A percentile compares a stretch with the other conserved stretches of the same genome.
These are phyloP conservation scores for Oxygymnocypris stewartii DNA, from an alignment of 2,113 vertebrate genomes.

Conservation along the genomic window DNA sequence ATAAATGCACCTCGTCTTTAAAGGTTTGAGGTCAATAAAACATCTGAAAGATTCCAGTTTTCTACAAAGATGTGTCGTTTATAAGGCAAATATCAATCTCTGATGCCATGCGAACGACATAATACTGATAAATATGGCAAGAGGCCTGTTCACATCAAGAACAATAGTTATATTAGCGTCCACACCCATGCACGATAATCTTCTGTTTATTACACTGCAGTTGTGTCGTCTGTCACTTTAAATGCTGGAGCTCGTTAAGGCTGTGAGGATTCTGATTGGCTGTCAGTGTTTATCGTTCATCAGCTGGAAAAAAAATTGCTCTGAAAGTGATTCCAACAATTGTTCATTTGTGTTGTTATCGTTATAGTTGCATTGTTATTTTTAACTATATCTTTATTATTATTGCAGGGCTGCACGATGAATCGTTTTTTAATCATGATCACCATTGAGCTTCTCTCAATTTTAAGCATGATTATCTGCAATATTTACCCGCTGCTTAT, in stretches of 20 bases:
- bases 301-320: background rate
- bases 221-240: background rate
- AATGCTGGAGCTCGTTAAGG: background rate
- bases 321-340: background rate
- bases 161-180: background rate
- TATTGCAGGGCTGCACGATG: background rate
- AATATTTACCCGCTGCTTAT: too few relatives aligned
- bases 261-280: background rate
- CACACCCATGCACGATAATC: too few relatives aligned
- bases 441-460: too few relatives aligned
- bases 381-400: background rate
- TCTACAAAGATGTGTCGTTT: slow-evolving; percentile 70
- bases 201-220: too few relatives aligned
- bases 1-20: slow-evolving; percentile 60
- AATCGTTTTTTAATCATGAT: too few relatives aligned
- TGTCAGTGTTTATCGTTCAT: background rate
- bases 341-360: background rate
- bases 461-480: too few relatives aligned
- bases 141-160: slow-evolving; percentile 19
- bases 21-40: slow-evolving; percentile 71
- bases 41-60: slow-evolving; percentile 86
- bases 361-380: background rate
- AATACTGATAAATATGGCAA: slow-evolving; percentile 70
- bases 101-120: slow-evolving; percentile 67
- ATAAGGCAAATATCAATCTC: slow-evolving; percentile 57